Evolutionary conservation across 2,113 vertebrate species (phyloP).

Genomic region (Scatophagus argus): DNA sequence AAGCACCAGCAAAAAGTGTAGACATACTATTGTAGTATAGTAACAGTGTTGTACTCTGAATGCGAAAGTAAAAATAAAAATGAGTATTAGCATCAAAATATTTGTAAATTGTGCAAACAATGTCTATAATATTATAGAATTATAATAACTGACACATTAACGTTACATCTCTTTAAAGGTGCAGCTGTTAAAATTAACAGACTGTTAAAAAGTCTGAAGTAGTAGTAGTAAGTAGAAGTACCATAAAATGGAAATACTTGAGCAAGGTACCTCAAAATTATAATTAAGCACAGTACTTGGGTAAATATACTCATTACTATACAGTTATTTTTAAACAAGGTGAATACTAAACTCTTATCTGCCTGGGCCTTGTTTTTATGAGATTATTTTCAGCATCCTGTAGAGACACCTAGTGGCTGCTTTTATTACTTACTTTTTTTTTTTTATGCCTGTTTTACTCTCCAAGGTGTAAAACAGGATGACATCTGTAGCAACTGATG

Average conservation of each 20-base stretch:
- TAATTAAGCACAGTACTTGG: background rate
- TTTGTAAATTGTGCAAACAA: no score
- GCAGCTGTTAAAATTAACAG: no score
- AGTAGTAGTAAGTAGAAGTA: no score
- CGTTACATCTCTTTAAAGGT: no score
- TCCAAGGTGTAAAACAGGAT: background rate
- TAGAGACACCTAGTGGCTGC: conserved; percentile 61
- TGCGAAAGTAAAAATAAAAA: no score
- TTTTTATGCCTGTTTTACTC: background rate
- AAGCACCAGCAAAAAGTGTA: no score
- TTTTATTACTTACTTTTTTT: background rate
- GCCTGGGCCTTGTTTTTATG: background rate
- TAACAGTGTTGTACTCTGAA: no score
- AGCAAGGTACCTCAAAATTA: background rate
- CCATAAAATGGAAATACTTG: background rate
- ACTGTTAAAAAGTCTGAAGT: no score
- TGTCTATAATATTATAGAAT: no score
- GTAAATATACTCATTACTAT: background rate
- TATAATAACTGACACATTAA: no score
- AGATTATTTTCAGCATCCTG: conserved; percentile 4
- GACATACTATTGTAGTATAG: no score
- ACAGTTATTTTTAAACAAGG: background rate
- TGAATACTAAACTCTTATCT: background rate
- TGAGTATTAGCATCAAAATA: no score
- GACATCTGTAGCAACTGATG: background rate